A percentile compares a stretch with the other conserved stretches of the same genome.
Conservation (phyloP, 1,140 invertebrate genomes). For the Sycophila sp. region DNA sequence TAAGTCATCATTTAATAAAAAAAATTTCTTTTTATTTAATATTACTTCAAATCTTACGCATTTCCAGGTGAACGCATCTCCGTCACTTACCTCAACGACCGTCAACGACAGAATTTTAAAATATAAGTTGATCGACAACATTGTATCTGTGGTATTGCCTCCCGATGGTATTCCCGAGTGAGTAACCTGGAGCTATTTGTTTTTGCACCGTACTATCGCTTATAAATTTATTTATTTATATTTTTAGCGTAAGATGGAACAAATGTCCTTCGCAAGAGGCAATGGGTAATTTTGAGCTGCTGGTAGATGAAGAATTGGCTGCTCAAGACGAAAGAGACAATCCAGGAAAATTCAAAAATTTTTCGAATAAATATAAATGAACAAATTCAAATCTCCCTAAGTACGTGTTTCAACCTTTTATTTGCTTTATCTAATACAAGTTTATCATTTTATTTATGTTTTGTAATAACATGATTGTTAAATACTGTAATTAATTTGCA, state of each 20-base stretch:
- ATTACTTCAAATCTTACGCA: background rate
- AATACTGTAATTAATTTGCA: background rate
- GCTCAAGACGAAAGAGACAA: constrained; percentile 68
- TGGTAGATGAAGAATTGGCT: constrained; percentile 85
- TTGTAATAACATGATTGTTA: background rate
- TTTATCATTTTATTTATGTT: background rate
- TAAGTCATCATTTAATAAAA: constrained; percentile 46
- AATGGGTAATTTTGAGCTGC: constrained; percentile 88
- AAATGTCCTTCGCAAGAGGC: constrained; percentile 83
- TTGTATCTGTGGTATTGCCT: constrained; percentile 90
- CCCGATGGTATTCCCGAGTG: constrained; percentile 90
- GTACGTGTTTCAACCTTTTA: too few relatives aligned
- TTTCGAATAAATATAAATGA: constrained; percentile 61
- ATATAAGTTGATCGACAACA: constrained; percentile 95
- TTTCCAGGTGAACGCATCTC: constrained; percentile 90
- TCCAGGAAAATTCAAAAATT: constrained; percentile 49
- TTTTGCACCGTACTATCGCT: background rate
- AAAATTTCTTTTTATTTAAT: constrained; percentile 39
- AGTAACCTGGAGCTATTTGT: constrained; percentile 58
- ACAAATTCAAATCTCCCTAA: too few relatives aligned
- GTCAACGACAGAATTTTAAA: constrained; percentile 96
- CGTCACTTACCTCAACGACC: constrained; percentile 93
- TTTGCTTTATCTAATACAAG: too few relatives aligned
- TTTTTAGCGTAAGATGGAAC: constrained; percentile 85
- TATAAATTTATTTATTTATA: background rate